Conservation (phyloP, 2,888 invertebrate species). For the Tridacna gigas region DNA sequence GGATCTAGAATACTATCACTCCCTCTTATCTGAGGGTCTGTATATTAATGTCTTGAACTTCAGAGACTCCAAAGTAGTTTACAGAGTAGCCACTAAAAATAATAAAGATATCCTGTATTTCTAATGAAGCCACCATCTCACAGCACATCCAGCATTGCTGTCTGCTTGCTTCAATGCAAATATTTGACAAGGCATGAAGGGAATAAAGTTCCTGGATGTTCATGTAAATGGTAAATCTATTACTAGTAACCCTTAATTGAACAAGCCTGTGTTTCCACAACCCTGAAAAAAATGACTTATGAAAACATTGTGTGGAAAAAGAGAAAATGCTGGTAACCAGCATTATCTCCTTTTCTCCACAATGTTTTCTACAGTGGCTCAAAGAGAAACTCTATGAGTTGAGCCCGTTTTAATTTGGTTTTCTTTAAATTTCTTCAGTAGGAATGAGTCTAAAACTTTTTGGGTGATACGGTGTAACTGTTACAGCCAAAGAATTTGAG, state of each 20-base stretch:
- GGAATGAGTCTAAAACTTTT: background rate
- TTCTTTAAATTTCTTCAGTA: background rate
- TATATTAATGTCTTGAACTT: too few species aligned
- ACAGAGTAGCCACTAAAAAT: background rate
- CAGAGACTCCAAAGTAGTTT: too few species aligned
- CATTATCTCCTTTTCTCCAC: too few species aligned
- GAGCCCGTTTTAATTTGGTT: background rate
- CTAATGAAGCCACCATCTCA: constrained; percentile 5
- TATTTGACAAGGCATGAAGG: constrained; percentile 9
- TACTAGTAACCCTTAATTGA: background rate
- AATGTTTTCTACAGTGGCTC: too few species aligned
- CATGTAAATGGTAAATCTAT: constrained; percentile 30
- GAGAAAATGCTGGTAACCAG: too few species aligned
- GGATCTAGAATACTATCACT: too few species aligned
- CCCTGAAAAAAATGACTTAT: too few species aligned
- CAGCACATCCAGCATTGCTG: background rate
- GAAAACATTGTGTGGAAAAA: too few species aligned
- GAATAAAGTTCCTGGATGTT: constrained; percentile 13
- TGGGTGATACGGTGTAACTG: background rate
- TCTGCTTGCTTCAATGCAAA: constrained; percentile 3
- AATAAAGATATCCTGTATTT: constrained; percentile 5
- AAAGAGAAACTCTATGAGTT: background rate
- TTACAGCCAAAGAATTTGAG: background rate
- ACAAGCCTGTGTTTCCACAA: too few species aligned
- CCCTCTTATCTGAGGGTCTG: too few species aligned